Conservation (phyloP, 2,888 invertebrate genomes). For the Anthrax anthrax region DNA sequence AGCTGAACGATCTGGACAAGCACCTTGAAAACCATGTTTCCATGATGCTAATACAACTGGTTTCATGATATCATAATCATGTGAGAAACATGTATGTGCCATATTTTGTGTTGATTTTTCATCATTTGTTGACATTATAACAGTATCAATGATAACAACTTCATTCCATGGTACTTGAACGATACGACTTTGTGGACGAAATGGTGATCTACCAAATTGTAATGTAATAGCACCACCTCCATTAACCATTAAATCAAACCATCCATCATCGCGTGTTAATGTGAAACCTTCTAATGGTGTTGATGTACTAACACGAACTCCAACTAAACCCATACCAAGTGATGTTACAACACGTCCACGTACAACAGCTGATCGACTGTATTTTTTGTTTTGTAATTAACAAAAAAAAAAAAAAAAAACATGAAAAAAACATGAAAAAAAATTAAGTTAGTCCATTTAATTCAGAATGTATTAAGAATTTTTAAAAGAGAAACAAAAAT, state of each 20-base stretch:
- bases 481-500: no score
- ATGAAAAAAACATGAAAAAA: constrained; percentile 13
- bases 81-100: constrained; percentile 69
- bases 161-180: constrained; percentile 95
- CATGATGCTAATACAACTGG: constrained; percentile 86
- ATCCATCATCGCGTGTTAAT: constrained; percentile 77
- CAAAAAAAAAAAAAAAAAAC: constrained; percentile 11
- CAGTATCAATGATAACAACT: constrained; percentile 85
- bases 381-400: background rate
- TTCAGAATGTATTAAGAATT: background rate
- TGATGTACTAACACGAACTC: constrained; percentile 87
- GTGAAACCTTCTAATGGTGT: constrained; percentile 95
- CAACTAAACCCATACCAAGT: constrained; percentile 85
- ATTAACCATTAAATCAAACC: constrained; percentile 97
- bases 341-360: constrained; percentile 86
- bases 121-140: constrained; percentile 69
- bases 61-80: constrained; percentile 86
- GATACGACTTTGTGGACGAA: constrained; percentile 74
- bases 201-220: constrained; percentile 85
- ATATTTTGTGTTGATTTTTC: constrained; percentile 52
- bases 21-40: constrained; percentile 90
- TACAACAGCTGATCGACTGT: constrained; percentile 90
- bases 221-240: constrained; percentile 96
- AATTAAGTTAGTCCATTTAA: background rate
- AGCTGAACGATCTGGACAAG: constrained; percentile 84